These are phyloP conservation scores for Chamaea fasciata DNA, from an alignment of 2,113 vertebrate species.

Conservation along the genomic window DNA sequence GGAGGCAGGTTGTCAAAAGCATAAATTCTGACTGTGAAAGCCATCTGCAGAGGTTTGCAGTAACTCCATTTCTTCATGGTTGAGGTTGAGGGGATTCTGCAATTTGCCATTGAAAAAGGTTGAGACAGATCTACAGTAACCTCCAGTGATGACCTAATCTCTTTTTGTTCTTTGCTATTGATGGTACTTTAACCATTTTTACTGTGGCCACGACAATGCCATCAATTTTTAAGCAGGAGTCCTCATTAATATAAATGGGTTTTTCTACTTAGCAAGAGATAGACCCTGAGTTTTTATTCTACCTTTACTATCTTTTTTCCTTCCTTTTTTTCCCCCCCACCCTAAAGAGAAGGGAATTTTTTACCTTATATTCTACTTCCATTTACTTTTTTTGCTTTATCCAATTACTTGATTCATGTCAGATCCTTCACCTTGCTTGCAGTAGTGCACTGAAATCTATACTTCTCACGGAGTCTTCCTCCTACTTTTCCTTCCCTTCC, in stretches of 20 bases:
- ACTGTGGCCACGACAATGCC: background rate
- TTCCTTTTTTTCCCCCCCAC: background rate
- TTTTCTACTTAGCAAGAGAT: background rate
- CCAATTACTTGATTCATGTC: background rate
- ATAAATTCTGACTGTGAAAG: background rate
- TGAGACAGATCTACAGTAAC: background rate
- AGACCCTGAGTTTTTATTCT: background rate
- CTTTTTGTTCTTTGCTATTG: constrained; percentile 6
- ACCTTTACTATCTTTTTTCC: background rate
- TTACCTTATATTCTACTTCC: background rate
- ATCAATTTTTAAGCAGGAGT: constrained; percentile 25
- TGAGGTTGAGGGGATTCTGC: background rate
- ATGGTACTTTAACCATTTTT: background rate
- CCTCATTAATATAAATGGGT: background rate
- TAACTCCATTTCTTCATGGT: background rate
- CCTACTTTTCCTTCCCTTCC: background rate
- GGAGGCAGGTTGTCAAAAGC: background rate
- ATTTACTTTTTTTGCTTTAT: background rate
- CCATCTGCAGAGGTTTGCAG: background rate
- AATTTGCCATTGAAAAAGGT: background rate
- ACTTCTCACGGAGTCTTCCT: background rate
- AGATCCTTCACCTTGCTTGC: background rate
- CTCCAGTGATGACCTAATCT: background rate
- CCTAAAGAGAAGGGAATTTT: background rate
- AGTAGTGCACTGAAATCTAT: background rate